Evolutionary conservation across 2,888 invertebrate species (phyloP).

Genomic region (Stomorhina lunata): DNA sequence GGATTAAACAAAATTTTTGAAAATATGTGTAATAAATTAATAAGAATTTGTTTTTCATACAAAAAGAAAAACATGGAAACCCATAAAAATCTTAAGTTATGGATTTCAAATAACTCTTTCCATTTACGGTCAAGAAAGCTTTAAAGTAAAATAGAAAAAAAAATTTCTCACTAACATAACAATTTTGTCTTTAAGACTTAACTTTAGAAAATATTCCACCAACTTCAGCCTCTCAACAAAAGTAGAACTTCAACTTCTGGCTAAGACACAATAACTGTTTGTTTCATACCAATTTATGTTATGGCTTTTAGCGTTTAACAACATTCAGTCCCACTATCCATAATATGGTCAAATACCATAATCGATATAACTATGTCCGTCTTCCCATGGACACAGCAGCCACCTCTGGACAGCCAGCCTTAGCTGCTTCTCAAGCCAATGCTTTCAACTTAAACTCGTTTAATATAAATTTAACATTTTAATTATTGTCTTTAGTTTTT

Average conservation of each 20-base stretch:
- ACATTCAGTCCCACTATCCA: constrained; percentile 24
- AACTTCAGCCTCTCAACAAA: not conserved
- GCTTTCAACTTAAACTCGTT: not conserved
- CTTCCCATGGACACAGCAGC: not conserved
- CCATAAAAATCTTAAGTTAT: too few species aligned
- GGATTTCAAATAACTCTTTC: too few species aligned
- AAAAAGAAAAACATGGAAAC: too few species aligned
- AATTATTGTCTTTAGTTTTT: constrained; percentile 56
- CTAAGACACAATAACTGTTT: constrained; percentile 55
- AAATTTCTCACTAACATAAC: not conserved
- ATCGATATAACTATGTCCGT: not conserved
- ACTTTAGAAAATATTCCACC: not conserved
- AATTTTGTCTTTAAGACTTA: not conserved
- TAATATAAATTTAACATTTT: constrained; percentile 54
- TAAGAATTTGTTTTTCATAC: too few species aligned
- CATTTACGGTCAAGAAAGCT: too few species aligned
- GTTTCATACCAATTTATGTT: constrained; percentile 49
- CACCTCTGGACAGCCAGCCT: not conserved
- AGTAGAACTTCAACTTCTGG: constrained; percentile 41
- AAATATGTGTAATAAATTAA: not conserved
- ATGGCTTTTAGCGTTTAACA: constrained; percentile 28
- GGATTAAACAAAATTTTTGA: not conserved
- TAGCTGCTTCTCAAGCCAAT: not conserved
- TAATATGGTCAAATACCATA: constrained; percentile 10
- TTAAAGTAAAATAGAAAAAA: not conserved